Conservation (phyloP, 1,140 invertebrate species). For the Cherax destructor region DNA sequence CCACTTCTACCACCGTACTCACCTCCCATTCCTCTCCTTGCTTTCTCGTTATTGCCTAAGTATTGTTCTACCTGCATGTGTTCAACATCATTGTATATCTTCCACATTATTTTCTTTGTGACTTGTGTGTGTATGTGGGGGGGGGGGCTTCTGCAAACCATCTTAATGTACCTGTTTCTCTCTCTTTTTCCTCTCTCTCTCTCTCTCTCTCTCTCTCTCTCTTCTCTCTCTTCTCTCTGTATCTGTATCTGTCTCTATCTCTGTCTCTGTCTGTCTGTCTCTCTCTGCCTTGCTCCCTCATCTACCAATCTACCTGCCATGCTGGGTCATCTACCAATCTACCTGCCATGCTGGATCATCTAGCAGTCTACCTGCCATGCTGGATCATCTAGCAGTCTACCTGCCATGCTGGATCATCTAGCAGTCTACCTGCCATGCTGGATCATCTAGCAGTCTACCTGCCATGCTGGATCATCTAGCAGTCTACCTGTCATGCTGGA, state of each 20-base stretch:
- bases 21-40: neutral
- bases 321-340: too few species aligned
- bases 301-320: too few species aligned
- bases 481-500: too few species aligned
- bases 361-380: too few species aligned
- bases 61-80: neutral
- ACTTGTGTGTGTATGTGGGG: too few species aligned
- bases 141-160: neutral
- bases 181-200: neutral
- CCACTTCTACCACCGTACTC: neutral
- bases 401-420: too few species aligned
- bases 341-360: too few species aligned
- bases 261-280: neutral
- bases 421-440: too few species aligned
- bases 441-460: too few species aligned
- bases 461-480: too few species aligned
- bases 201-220: neutral
- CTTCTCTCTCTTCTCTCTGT: slow-evolving; percentile 2
- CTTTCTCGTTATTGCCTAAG: neutral
- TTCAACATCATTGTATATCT: neutral
- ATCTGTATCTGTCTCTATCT: too few species aligned
- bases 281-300: neutral
- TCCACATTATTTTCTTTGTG: neutral
- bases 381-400: too few species aligned
- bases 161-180: neutral